These are phyloP conservation scores for Ophraella communa DNA, from an alignment of 2,888 invertebrate species.

Conservation along the genomic window DNA sequence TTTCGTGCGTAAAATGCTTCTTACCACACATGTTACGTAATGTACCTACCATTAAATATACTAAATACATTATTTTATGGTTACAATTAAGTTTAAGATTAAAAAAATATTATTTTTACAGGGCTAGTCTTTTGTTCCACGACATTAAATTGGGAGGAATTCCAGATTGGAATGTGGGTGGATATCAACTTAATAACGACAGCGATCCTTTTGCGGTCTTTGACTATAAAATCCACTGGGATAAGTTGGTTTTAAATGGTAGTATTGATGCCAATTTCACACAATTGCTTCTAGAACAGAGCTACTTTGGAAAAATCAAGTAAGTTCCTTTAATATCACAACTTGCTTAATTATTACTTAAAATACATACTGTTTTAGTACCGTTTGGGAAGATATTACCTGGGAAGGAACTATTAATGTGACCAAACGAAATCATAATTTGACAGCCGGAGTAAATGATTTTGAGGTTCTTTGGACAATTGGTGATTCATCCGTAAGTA, in stretches of 20 bases:
- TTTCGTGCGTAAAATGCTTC: no score
- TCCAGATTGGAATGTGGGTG: slow-evolving; percentile 4
- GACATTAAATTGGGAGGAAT: slow-evolving; percentile 6
- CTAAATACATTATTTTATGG: no score
- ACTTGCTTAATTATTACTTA: not conserved
- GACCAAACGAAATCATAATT: slow-evolving; percentile 3
- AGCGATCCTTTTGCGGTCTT: not conserved
- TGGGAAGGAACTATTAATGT: slow-evolving; percentile 12
- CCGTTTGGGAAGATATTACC: not conserved
- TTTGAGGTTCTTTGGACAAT: slow-evolving; percentile 3
- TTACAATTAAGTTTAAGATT: no score
- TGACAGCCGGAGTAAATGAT: slow-evolving; percentile 4
- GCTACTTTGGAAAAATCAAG: not conserved
- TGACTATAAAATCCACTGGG: slow-evolving; percentile 1
- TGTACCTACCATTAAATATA: no score
- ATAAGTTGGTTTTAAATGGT: not conserved
- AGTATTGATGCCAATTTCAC: not conserved
- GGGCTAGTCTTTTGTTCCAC: not conserved
- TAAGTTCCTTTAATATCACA: not conserved
- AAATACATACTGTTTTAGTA: not conserved
- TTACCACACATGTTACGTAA: no score
- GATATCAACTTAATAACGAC: not conserved
- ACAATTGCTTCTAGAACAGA: not conserved
- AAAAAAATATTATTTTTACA: no score
- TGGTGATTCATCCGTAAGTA: not conserved